Conservation (phyloP, 2,113 vertebrate species). For the Athene cunicularia region DNA sequence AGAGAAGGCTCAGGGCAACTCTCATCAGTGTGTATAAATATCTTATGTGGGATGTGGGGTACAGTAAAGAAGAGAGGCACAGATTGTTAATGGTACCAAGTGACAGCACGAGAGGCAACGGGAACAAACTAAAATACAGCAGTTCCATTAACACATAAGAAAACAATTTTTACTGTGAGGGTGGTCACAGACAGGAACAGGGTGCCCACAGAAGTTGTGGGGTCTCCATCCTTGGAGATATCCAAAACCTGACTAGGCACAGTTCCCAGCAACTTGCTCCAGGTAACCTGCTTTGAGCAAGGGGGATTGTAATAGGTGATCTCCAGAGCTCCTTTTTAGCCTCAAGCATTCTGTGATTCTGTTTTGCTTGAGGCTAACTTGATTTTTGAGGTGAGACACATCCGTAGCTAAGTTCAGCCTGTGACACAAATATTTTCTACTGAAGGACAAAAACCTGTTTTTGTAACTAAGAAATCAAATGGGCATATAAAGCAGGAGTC, state of each 20-base stretch:
- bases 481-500: not conserved
- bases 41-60: not conserved
- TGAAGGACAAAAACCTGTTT: not conserved
- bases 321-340: not conserved
- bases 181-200: not conserved
- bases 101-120: not conserved
- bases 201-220: not conserved
- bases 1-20: not conserved
- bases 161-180: not conserved
- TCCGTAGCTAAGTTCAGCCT: not conserved
- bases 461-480: not conserved
- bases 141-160: not conserved
- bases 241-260: not conserved
- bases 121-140: not conserved
- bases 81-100: not conserved
- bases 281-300: not conserved
- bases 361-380: not conserved
- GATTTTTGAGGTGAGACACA: not conserved
- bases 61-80: not conserved
- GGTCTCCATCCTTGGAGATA: not conserved
- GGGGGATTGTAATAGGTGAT: not conserved
- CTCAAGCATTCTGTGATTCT: not conserved
- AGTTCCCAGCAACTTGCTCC: not conserved
- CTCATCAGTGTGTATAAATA: not conserved
- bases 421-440: not conserved